Evolutionary conservation across 2,888 invertebrate genomes (phyloP), one percentile per base, ranked within the genome.

Genomic region (Exephanes ischioxanthus): DNA sequence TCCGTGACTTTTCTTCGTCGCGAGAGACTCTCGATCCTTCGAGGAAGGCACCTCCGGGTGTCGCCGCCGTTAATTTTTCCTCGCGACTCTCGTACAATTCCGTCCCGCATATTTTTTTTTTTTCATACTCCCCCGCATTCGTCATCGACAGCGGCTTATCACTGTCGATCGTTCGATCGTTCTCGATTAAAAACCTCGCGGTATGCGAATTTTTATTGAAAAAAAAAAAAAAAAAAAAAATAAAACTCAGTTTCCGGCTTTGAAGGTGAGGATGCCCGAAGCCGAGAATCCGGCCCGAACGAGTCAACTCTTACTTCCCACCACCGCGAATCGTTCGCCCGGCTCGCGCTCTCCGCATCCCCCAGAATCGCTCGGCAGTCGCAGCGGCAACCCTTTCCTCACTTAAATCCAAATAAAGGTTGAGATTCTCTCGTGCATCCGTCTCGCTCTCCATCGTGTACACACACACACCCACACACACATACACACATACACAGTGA

Each of bases 341-440:
- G 78, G 45, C 61, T 86, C 82, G 77, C 84, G 86, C 83, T 83
- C 75, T 51, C 45, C 45, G 71, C 70, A 76, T 75, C 77, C 80
- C 81, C 53, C 48, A 66, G 68, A 78, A 79, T 75, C 48, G 63
- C 68, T 77, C 51, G 67, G 67, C 51, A 80, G 72, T 53, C 37
- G 75, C 78, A 77, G 73, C 89, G 86, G 88, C 91, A 93, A 93
- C 92, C 93, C 93, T 92, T 93, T 93, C 91, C 91, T 91, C 90
- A 91, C 92, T 91, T 89, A 90, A 91, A 90, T 90, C 89, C 91
- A 90, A 93, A 92, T 92, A 93, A 93, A 93, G 92, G 91, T 93
- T 90, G 92, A 92, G 92, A 91, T 91, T 92, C 91, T 91, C 89
- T 89, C 90, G 85, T 55, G 58, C 63, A 53, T 73, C 66, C 67